phyloP scores from a whole-genome alignment of 2,888 invertebrate species.

The Fragum fragum region DNA sequence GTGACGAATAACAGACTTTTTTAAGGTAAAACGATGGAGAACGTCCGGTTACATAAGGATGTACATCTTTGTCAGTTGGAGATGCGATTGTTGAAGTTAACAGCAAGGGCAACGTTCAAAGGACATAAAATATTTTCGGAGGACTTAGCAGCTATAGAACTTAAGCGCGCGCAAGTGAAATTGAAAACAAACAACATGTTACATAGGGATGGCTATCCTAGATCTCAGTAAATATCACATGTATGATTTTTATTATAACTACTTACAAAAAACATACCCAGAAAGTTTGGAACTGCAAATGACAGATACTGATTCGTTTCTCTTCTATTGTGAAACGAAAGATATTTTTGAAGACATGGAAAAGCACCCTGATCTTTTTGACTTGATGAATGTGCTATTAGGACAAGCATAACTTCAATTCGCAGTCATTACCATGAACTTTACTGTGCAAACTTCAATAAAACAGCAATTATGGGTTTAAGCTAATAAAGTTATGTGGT shows the following conservation, averaged over 20 bases:
- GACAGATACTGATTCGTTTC: constrained; percentile 56
- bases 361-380: constrained; percentile 62
- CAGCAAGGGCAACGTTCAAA: constrained; percentile 14
- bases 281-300: constrained; percentile 44
- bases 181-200: constrained; percentile 28
- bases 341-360: constrained; percentile 55
- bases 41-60: constrained; percentile 27
- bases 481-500: too few relatives aligned
- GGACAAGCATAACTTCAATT: constrained; percentile 13
- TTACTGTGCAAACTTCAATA: constrained; percentile 19
- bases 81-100: too few relatives aligned
- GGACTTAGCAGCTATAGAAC: constrained; percentile 28
- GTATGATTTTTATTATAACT: constrained; percentile 85
- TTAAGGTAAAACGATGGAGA: constrained; percentile 42
- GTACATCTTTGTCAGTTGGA: constrained; percentile 12
- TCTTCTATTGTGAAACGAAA: constrained; percentile 45
- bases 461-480: constrained; percentile 4
- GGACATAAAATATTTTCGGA: constrained; percentile 27
- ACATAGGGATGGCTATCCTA: constrained; percentile 30
- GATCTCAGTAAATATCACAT: constrained; percentile 86
- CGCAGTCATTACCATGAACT: constrained; percentile 34
- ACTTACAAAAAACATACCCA: constrained; percentile 42
- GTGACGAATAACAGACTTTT: background rate
- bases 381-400: constrained; percentile 20
- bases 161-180: constrained; percentile 2